These are phyloP conservation scores for Ibycter americanus DNA, from an alignment of 2,797 vertebrate species.

Conservation along the genomic window DNA sequence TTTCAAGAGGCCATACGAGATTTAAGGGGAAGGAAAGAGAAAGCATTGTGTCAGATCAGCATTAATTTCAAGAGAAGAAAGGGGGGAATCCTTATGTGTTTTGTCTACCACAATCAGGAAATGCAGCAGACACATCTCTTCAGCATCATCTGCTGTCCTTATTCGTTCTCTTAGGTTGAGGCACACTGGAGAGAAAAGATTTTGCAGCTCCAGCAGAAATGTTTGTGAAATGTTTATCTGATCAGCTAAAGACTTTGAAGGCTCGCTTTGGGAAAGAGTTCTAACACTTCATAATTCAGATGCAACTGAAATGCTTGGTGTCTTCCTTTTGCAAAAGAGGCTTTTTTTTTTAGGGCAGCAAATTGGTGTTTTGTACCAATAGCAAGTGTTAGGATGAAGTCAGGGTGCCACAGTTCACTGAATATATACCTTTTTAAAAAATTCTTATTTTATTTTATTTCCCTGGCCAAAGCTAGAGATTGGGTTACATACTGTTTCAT, in stretches of 20 bases:
- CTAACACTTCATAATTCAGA: conserved; percentile 76
- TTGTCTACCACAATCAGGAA: conserved; percentile 64
- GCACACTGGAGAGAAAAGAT: conserved; percentile 29
- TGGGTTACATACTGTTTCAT: not conserved
- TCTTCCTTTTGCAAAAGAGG: conserved; percentile 24
- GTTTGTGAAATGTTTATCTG: conserved; percentile 71
- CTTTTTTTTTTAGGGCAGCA: not conserved
- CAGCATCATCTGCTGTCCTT: conserved; percentile 66
- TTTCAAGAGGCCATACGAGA: not conserved
- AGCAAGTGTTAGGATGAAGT: conserved; percentile 1
- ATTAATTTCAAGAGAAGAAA: not conserved
- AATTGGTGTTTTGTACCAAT: not conserved
- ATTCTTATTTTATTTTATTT: not conserved
- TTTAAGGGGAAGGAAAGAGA: not conserved
- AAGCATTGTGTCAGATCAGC: not conserved
- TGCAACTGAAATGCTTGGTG: conserved; percentile 16
- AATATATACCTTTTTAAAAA: not conserved
- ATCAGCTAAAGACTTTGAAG: conserved; percentile 50
- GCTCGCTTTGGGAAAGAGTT: conserved; percentile 64
- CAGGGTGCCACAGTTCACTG: conserved; percentile 6
- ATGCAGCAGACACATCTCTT: conserved; percentile 66
- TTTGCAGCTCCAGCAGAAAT: conserved; percentile 69
- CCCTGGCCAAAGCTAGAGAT: not conserved
- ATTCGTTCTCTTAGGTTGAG: conserved; percentile 10
- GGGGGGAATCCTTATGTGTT: not conserved